Percentiles rank a stretch among this genome's conserved stretches.
Evolutionary conservation across 2,797 vertebrate genomes (phyloP).

Genomic region (Cheirogaleus major): DNA sequence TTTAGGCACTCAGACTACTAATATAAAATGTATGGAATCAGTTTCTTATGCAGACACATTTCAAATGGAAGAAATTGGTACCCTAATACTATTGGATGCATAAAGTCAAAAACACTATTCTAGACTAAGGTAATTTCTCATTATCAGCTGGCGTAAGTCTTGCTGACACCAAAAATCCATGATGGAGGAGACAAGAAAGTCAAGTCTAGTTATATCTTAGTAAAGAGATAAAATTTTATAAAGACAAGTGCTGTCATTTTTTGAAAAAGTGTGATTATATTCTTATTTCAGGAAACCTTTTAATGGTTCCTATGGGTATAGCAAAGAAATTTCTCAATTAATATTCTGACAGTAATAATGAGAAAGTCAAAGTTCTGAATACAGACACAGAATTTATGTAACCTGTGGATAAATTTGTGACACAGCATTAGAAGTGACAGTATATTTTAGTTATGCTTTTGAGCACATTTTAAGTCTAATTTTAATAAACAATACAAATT

Average conservation of each 20-base stretch:
- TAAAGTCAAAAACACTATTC: not conserved
- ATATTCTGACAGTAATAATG: conserved; percentile 70
- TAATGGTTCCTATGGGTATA: conserved; percentile 54
- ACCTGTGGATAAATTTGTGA: conserved; percentile 54
- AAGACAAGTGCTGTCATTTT: conserved; percentile 48
- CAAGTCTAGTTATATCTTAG: not conserved
- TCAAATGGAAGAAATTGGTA: not conserved
- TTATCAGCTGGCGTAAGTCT: not conserved
- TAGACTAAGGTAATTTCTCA: not conserved
- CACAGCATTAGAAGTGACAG: conserved; percentile 64
- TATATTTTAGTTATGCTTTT: conserved; percentile 80
- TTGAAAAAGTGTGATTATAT: conserved; percentile 53
- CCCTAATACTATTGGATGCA: not conserved
- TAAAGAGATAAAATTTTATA: conserved; percentile 12
- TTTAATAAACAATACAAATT: conserved; percentile 80
- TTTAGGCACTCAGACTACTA: not conserved
- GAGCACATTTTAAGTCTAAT: conserved; percentile 79
- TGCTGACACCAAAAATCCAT: not conserved
- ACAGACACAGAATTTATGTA: conserved; percentile 46
- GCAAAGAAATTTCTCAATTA: conserved; percentile 66
- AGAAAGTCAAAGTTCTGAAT: conserved; percentile 72
- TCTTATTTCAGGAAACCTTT: conserved; percentile 60
- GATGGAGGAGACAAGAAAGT: not conserved
- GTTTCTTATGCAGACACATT: not conserved
- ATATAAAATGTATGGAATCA: not conserved